Evolutionary conservation across 2,797 vertebrate species (phyloP), one percentile per base, ranked within the genome.

Genomic region (Sciaenops ocellatus): DNA sequence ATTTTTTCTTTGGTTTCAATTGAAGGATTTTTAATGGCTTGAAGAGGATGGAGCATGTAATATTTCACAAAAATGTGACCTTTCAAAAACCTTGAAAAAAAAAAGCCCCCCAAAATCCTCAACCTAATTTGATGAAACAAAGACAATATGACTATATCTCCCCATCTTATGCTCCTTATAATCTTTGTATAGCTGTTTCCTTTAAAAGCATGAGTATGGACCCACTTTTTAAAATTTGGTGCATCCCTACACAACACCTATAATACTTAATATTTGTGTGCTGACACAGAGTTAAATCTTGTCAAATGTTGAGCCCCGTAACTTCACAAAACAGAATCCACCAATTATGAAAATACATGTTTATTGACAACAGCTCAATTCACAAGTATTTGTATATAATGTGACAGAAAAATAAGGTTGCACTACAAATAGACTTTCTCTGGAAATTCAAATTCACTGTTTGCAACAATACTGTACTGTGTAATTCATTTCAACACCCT

Each of bases 281-380:
- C 3, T 26, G n/a, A 1, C 6, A 24, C 30, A 18, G 15, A 59
- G 13, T 15, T 30, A 0, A 0, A 30, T 42, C n/a, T 51, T n/a
- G 22, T 61, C 9, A 50, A 30, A 52, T 11, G 1, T 51, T 55
- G n/a, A 65, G 5, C 11, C 9, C 3, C 1, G 22, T 15, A 50
- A 34, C 3, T 3, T 26, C 4, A 66, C 1, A 59, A 72, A 68
- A 54, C 10, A 69, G 1, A 66, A 66, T 44, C 6, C 4, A 34
- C 8, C 2, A 5, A 15, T 74, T 85, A 78, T 46, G 70, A 92
- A 91, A 90, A 87, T 85, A 86, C 67, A 66, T 48, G 52, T 90
- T 93, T 89, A 89, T 69, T 87, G 73, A 83, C 59, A 77, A 26
- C 50, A 50, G 9, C 51, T 72, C n/a, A 56, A 50, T 42, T 78